Percentiles rank a stretch among this genome's conserved stretches.
phyloP scores from a whole-genome alignment of 2,888 invertebrate genomes.

The Nomada flava region DNA sequence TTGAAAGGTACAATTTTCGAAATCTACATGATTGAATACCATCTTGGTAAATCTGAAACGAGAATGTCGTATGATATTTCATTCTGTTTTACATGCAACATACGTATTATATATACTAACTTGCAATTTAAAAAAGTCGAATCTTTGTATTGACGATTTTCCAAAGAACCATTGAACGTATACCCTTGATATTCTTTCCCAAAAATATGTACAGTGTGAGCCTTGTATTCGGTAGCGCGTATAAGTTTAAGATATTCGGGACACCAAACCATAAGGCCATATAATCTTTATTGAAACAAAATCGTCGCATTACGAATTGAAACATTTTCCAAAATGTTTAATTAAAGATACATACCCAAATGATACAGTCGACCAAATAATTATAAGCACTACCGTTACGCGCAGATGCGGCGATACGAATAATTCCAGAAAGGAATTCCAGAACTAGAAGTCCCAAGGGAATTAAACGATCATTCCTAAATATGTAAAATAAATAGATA shows the following conservation, averaged over 20 bases:
- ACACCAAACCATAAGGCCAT: slow-evolving; percentile 87
- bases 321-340: background rate
- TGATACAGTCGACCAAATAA: slow-evolving; percentile 86
- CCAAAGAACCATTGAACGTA: slow-evolving; percentile 87
- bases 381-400: slow-evolving; percentile 87
- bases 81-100: background rate
- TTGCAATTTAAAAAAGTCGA: slow-evolving; percentile 88
- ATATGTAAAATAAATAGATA: background rate
- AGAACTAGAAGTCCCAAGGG: slow-evolving; percentile 86
- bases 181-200: slow-evolving; percentile 82
- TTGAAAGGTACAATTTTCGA: slow-evolving; percentile 89
- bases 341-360: slow-evolving; percentile 83
- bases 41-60: slow-evolving; percentile 86
- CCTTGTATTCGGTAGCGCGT: slow-evolving; percentile 82
- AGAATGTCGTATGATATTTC: slow-evolving; percentile 14
- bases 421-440: slow-evolving; percentile 89
- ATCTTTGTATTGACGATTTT: slow-evolving; percentile 88
- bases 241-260: slow-evolving; percentile 85
- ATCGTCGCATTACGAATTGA: background rate
- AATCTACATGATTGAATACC: slow-evolving; percentile 90
- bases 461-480: slow-evolving; percentile 18
- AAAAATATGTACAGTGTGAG: slow-evolving; percentile 75
- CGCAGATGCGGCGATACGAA: slow-evolving; percentile 88
- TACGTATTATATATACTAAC: slow-evolving; percentile 65
- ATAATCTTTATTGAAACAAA: slow-evolving; percentile 84